phyloP scores from a whole-genome alignment of 2,888 invertebrate genomes.

The Tridacna gigas region DNA sequence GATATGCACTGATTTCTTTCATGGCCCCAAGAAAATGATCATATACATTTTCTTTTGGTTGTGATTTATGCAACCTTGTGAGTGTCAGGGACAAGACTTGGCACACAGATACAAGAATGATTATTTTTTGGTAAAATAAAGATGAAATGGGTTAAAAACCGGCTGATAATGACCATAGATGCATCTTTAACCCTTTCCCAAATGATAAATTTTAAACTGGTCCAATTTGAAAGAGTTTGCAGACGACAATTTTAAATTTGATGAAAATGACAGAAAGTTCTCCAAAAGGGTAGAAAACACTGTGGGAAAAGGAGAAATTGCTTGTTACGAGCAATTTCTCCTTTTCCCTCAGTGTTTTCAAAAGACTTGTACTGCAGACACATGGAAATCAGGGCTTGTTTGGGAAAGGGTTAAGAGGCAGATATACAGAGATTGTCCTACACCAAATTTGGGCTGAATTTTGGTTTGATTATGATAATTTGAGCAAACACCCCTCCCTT shows the following conservation, averaged over 20 bases:
- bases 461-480: too few species aligned
- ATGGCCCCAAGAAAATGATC: too few species aligned
- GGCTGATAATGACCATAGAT: too few species aligned
- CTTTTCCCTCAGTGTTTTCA: neutral
- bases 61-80: neutral
- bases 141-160: neutral
- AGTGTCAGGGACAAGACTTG: neutral
- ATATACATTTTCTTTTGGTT: too few species aligned
- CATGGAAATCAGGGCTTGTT: too few species aligned
- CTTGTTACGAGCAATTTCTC: neutral
- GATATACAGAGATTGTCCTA: too few species aligned
- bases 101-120: neutral
- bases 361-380: too few species aligned
- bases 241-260: neutral
- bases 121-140: neutral
- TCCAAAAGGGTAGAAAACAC: neutral
- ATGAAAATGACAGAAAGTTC: neutral
- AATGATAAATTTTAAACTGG: too few species aligned
- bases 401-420: too few species aligned
- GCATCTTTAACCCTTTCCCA: neutral
- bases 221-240: neutral
- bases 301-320: neutral
- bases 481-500: too few species aligned
- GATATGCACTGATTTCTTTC: neutral
- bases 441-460: too few species aligned